Evolutionary conservation across 2,888 invertebrate genomes (phyloP).

Genomic region (Pyralis farinalis): DNA sequence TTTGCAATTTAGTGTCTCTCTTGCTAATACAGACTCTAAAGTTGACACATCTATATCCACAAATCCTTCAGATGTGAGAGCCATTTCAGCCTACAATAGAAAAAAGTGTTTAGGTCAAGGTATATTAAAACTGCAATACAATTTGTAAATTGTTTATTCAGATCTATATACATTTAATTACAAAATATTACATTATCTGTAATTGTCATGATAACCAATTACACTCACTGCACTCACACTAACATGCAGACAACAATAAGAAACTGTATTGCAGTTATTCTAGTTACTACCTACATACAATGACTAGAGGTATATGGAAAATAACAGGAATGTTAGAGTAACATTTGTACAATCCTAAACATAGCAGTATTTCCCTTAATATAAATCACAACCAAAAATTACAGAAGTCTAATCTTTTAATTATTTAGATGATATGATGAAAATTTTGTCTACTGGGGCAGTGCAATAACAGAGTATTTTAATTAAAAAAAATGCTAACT

Average conservation of each 20-base stretch:
- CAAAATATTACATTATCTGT: slow-evolving; percentile 47
- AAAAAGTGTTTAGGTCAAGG: slow-evolving; percentile 38
- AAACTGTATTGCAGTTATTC: slow-evolving; percentile 77
- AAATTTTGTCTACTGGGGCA: slow-evolving; percentile 10
- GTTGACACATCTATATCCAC: slow-evolving; percentile 97
- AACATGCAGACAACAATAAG: slow-evolving; percentile 45
- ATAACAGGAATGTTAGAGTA: slow-evolving; percentile 24
- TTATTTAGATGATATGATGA: slow-evolving; percentile 15
- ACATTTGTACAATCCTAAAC: slow-evolving; percentile 22
- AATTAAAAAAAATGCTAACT: too few species aligned
- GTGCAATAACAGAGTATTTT: background rate
- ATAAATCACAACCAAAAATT: slow-evolving; percentile 69
- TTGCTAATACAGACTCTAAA: slow-evolving; percentile 92
- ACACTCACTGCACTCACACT: slow-evolving; percentile 43
- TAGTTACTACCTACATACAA: slow-evolving; percentile 28
- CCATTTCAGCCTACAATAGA: slow-evolving; percentile 93
- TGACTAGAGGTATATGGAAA: slow-evolving; percentile 43
- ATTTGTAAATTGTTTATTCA: slow-evolving; percentile 70
- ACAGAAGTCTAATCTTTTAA: slow-evolving; percentile 27
- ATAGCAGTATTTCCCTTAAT: slow-evolving; percentile 15
- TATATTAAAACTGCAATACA: slow-evolving; percentile 80
- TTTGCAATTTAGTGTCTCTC: slow-evolving; percentile 97
- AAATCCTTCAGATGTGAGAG: slow-evolving; percentile 96
- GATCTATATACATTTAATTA: slow-evolving; percentile 44
- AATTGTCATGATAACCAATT: slow-evolving; percentile 42